These are phyloP conservation scores for Strigamia transsilvanica DNA, from an alignment of 2,888 invertebrate species.

Conservation along the genomic window DNA sequence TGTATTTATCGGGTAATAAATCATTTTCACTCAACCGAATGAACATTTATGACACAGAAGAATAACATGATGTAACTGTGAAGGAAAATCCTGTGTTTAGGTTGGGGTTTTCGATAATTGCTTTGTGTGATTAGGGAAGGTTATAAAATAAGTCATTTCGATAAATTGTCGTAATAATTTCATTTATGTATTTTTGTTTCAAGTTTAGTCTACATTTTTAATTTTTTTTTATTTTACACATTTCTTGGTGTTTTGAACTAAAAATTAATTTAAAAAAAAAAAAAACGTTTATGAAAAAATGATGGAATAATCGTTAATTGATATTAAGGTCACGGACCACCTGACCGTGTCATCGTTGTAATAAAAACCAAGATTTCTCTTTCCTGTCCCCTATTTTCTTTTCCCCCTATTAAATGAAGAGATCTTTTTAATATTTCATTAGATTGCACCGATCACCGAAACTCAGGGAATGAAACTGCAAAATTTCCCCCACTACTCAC, in stretches of 20 bases:
- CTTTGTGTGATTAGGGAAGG: background rate
- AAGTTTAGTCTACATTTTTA: background rate
- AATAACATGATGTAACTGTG: slow-evolving; percentile 23
- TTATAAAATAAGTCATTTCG: background rate
- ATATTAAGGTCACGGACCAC: slow-evolving; percentile 42
- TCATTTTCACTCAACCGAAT: slow-evolving; percentile 33
- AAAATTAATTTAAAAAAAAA: background rate
- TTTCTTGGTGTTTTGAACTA: background rate
- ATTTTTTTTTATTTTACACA: background rate
- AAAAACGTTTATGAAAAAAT: background rate
- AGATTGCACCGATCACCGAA: slow-evolving; percentile 38
- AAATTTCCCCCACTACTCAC: slow-evolving; percentile 46
- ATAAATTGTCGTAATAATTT: background rate
- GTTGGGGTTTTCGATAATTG: slow-evolving; percentile 23
- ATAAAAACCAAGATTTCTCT: slow-evolving; percentile 45
- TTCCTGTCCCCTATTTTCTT: slow-evolving; percentile 41
- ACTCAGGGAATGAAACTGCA: slow-evolving; percentile 51
- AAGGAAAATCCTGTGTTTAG: slow-evolving; percentile 25
- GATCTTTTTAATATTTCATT: slow-evolving; percentile 53
- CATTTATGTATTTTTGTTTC: background rate
- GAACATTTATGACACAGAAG: slow-evolving; percentile 17
- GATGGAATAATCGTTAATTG: slow-evolving; percentile 16
- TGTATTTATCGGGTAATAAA: slow-evolving; percentile 35
- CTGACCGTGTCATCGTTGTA: slow-evolving; percentile 45
- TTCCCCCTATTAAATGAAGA: slow-evolving; percentile 50